These are phyloP conservation scores for Hydropsyche betteni DNA, from an alignment of 2,888 invertebrate genomes.

Conservation along the genomic window DNA sequence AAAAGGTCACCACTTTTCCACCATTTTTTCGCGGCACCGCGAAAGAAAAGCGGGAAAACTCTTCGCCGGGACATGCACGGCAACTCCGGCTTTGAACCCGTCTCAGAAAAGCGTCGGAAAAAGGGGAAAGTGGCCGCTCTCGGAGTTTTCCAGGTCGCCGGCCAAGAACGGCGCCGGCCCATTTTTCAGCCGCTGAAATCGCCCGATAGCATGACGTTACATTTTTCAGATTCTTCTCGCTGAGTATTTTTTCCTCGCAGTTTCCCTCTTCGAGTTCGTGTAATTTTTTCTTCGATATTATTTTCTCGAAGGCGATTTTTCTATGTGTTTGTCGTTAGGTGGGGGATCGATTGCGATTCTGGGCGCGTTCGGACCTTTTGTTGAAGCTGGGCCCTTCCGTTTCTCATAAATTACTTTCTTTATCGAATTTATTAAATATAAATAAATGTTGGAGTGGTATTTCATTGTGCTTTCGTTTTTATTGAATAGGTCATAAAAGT, in stretches of 20 bases:
- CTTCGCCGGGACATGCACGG: not conserved
- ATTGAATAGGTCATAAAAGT: no score
- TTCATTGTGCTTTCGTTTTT: no score
- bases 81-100: not conserved
- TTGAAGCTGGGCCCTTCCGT: no score
- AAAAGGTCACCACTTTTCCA: slow-evolving; percentile 13
- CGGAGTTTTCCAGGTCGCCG: slow-evolving; percentile 23
- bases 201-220: slow-evolving; percentile 31
- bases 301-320: no score
- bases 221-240: slow-evolving; percentile 22
- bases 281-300: no score
- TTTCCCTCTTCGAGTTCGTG: not conserved
- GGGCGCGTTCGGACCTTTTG: no score
- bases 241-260: slow-evolving; percentile 1
- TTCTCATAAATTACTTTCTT: no score
- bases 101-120: not conserved
- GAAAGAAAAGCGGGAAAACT: not conserved
- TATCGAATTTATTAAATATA: no score
- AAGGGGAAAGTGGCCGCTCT: not conserved
- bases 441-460: no score
- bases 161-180: slow-evolving; percentile 4
- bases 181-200: slow-evolving; percentile 29
- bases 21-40: slow-evolving; percentile 7
- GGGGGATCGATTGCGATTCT: no score
- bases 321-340: no score